Evolutionary conservation across 2,888 invertebrate species (phyloP), one percentile per base, ranked within the genome.

Genomic region (Philaethria dido): DNA sequence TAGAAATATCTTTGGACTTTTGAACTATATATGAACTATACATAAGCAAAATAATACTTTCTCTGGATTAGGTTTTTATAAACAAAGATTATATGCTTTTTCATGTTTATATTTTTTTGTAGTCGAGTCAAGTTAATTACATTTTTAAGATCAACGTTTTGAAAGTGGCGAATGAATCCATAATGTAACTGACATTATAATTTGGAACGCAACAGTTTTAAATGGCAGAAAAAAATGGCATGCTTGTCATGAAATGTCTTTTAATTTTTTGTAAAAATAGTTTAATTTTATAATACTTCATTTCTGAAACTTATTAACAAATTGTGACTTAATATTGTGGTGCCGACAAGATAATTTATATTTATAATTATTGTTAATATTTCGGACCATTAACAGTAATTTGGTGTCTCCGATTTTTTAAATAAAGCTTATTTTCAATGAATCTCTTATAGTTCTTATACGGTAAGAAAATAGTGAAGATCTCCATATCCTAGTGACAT

Each of bases 181-280:
- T 78, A 77, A 69, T 57, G 20, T 64, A 73, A 70, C 71, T 79
- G 77, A 76, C 79, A 77, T 70, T 68, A 68, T 59, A 69, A 62
- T 83, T 75, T 76, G 79, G 90, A 92, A 92, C 89, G 90, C 87
- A 83, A 79, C 85, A 69, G 78, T 83, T 84, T 79, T 77, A 84
- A 84, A 88, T 86, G 84, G 86, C 84, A 88, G 69, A 72, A 74
- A 77, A 76, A 78, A 77, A 89, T 89, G 88, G 89, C 88, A 90
- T 87, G 88, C 87, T 85, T 89, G 90, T 90, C 90, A 90, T 84
- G 81, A 76, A 80, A 84, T 83, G 87, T 82, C 86, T 85, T 86
- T 57, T 61, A 82, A 81, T 79, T 84, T 85, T 80, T 80, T 78
- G 72, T 79, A 81, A 82, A 86, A 87, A 86, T 84, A 78, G 72